Evolutionary conservation across 2,113 vertebrate genomes (phyloP).

Genomic region (Grallaria varia): DNA sequence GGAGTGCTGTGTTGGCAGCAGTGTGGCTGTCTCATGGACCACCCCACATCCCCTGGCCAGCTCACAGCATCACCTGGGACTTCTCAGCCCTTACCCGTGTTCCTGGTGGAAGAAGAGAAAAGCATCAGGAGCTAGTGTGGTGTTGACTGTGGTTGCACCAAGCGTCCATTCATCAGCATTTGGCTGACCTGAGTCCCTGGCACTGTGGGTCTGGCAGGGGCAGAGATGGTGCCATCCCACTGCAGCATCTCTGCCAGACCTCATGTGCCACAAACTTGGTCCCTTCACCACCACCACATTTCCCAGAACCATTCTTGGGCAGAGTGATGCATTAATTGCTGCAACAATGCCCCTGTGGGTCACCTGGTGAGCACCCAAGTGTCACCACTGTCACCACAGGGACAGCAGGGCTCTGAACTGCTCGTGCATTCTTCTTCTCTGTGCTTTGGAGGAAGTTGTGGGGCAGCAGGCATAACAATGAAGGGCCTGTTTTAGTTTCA

Average conservation of each 20-base stretch:
- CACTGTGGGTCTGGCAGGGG: background rate
- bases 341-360: rapidly evolving
- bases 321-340: background rate
- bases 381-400: background rate
- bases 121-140: background rate
- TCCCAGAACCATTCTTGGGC: background rate
- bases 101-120: background rate
- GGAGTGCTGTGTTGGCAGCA: background rate
- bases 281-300: background rate
- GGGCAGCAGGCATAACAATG: background rate
- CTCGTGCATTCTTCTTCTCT: rapidly evolving
- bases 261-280: rapidly evolving
- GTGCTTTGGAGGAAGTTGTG: background rate
- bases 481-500: background rate
- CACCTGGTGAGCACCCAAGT: rapidly evolving
- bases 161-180: background rate
- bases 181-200: background rate
- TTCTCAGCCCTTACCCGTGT: background rate
- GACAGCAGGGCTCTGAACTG: background rate
- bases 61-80: background rate
- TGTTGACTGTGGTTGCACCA: background rate
- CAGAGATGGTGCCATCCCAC: background rate
- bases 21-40: background rate
- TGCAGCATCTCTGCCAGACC: background rate
- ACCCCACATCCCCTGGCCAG: rapidly evolving